These are phyloP conservation scores for Gasterosteus nipponicus DNA, from an alignment of 2,113 vertebrate species.

Conservation along the genomic window DNA sequence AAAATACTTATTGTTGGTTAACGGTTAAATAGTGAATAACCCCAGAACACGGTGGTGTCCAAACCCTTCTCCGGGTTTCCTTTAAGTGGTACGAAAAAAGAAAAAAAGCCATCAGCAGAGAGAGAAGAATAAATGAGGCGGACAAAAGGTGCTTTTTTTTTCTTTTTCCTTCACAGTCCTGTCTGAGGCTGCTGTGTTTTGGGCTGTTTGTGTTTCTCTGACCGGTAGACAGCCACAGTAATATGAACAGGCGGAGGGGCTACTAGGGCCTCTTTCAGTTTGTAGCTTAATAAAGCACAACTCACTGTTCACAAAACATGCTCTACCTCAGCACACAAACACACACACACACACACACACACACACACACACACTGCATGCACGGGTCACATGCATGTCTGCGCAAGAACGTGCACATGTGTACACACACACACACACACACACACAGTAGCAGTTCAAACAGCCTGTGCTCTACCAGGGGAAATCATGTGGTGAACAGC, in stretches of 20 bases:
- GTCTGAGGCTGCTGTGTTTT: slow-evolving; percentile 50
- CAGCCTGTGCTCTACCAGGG: slow-evolving; percentile 74
- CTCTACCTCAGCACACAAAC: slow-evolving; percentile 24
- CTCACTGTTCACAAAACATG: slow-evolving; percentile 49
- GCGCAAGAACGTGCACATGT: neutral
- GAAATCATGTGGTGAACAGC: slow-evolving; percentile 77
- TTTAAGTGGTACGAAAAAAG: slow-evolving; percentile 15
- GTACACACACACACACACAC: slow-evolving; percentile 8
- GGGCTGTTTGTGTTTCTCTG: slow-evolving; percentile 60
- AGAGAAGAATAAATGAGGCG: slow-evolving; percentile 33
- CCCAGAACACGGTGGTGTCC: neutral
- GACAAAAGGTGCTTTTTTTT: slow-evolving; percentile 17
- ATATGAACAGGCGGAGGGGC: slow-evolving; percentile 54
- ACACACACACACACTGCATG: slow-evolving; percentile 11
- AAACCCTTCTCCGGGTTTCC: slow-evolving; percentile 13
- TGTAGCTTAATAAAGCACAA: slow-evolving; percentile 61
- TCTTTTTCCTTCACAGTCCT: slow-evolving; percentile 15
- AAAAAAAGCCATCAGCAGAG: slow-evolving; percentile 28
- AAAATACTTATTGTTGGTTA: too few species aligned
- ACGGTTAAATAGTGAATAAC: neutral
- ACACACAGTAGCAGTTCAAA: slow-evolving; percentile 43
- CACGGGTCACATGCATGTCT: slow-evolving; percentile 51
- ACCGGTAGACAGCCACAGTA: slow-evolving; percentile 61
- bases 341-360: slow-evolving; percentile 1
- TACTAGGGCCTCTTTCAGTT: slow-evolving; percentile 52